Conservation (phyloP, 53 echinoderm and acorn worm genomes). For the Echinometra lucunter region DNA sequence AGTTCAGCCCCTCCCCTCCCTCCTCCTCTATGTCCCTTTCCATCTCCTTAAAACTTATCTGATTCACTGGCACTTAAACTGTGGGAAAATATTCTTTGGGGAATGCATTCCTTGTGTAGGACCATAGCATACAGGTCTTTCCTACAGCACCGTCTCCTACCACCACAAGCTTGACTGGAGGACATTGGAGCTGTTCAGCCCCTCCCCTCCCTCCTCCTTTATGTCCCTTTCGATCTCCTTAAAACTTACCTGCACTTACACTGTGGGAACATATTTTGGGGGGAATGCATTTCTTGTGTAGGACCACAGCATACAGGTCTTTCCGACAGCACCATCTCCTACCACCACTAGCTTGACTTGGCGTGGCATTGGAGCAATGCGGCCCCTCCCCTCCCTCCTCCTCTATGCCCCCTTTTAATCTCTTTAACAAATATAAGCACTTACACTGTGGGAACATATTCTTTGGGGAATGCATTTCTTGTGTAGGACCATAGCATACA, state of each 20-base stretch:
- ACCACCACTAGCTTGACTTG: background rate
- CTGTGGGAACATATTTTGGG: too few relatives aligned
- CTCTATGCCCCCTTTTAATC: background rate
- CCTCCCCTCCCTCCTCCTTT: too few relatives aligned
- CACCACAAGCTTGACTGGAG: constrained; percentile 93
- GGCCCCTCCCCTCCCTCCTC: background rate
- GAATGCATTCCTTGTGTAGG: constrained; percentile 97
- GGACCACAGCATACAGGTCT: constrained; percentile 92
- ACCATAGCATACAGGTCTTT: constrained; percentile 99
- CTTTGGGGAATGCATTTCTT: constrained; percentile 96
- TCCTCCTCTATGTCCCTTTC: too few relatives aligned
- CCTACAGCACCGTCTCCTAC: constrained; percentile 99
- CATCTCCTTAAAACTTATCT: background rate
- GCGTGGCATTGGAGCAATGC: too few relatives aligned
- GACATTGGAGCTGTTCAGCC: constrained; percentile 81
- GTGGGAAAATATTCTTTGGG: constrained; percentile 99
- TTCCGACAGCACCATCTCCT: constrained; percentile 69
- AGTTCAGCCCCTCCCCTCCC: background rate
- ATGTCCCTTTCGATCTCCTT: too few relatives aligned
- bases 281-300: constrained; percentile 71
- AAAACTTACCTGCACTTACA: too few relatives aligned
- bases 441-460: constrained; percentile 99
- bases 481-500: constrained; percentile 99
- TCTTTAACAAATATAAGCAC: constrained; percentile 32
- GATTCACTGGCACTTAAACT: constrained; percentile 94